phyloP scores from a whole-genome alignment of 2,797 vertebrate genomes.

The Spondyliosoma cantharus region DNA sequence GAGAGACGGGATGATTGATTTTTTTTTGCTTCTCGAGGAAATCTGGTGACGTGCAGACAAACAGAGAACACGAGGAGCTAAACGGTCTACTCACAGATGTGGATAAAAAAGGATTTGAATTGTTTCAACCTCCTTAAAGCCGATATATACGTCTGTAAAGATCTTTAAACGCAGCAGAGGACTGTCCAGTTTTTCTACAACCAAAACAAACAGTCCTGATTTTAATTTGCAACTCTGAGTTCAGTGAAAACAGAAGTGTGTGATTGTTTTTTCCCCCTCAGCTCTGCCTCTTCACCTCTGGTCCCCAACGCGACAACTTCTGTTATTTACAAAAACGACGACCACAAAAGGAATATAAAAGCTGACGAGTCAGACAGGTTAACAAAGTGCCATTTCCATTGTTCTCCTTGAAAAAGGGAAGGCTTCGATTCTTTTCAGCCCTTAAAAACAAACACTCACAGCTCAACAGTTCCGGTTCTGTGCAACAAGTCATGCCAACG shows the following conservation, averaged over 20 bases:
- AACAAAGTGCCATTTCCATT: conserved; percentile 68
- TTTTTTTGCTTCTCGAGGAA: background rate
- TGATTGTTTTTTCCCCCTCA: background rate
- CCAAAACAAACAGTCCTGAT: background rate
- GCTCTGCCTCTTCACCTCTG: conserved; percentile 37
- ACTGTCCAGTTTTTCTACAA: background rate
- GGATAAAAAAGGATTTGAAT: background rate
- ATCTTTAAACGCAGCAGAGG: background rate
- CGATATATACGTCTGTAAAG: background rate
- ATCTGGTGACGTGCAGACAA: background rate
- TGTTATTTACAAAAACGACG: conserved; percentile 49
- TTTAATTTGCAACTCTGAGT: background rate
- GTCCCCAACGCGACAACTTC: conserved; percentile 56
- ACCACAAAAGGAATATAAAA: conserved; percentile 29
- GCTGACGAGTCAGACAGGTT: background rate
- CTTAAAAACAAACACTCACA: conserved; percentile 3
- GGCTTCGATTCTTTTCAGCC: background rate
- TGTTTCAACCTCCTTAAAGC: background rate
- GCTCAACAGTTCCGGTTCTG: background rate
- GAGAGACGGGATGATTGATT: background rate
- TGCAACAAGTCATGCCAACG: background rate
- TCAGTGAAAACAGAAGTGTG: background rate
- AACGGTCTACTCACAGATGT: background rate
- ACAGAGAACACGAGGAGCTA: background rate
- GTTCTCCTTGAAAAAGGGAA: conserved; percentile 25